Conservation (phyloP, 2,888 invertebrate genomes). For the Drosophila phalerata region DNA sequence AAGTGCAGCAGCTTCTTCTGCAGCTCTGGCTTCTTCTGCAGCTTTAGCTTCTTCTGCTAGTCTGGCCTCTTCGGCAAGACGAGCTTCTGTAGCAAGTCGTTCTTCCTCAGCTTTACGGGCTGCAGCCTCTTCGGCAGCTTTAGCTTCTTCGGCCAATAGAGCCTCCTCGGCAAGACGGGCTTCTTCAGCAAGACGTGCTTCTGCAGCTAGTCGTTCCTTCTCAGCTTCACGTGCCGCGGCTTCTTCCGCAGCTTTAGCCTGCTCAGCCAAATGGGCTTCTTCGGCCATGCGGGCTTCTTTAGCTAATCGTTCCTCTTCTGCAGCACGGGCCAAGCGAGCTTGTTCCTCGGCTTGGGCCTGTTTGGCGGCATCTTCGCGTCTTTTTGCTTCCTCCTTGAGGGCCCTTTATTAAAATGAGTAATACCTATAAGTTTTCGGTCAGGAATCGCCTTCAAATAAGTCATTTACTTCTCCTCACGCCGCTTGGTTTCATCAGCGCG, state of each 20-base stretch:
- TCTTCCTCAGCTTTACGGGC: conserved; percentile 86
- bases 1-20: conserved; percentile 83
- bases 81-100: conserved; percentile 84
- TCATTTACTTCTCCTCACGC: conserved; percentile 85
- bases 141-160: conserved; percentile 82
- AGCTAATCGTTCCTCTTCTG: conserved; percentile 87
- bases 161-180: conserved; percentile 86
- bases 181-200: conserved; percentile 83
- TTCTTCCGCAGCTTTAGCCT: conserved; percentile 11
- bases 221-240: too few relatives aligned
- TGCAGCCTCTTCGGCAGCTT: conserved; percentile 63
- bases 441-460: too few relatives aligned
- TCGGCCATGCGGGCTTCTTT: conserved; percentile 82
- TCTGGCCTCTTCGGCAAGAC: conserved; percentile 83
- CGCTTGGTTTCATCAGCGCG: conserved; percentile 86
- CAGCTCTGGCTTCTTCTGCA: conserved; percentile 24
- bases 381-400: conserved; percentile 87
- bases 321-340: conserved; percentile 80
- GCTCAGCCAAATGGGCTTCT: conserved; percentile 85
- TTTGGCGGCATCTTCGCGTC: conserved; percentile 85
- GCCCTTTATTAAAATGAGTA: conserved; percentile 83
- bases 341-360: conserved; percentile 84
- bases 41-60: conserved; percentile 82
- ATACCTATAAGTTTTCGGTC: background rate
- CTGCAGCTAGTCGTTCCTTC: too few relatives aligned